Evolutionary conservation across 1,140 invertebrate species (phyloP), one percentile per base, ranked within the genome.

Genomic region (Dinothrombium tinctorium): DNA sequence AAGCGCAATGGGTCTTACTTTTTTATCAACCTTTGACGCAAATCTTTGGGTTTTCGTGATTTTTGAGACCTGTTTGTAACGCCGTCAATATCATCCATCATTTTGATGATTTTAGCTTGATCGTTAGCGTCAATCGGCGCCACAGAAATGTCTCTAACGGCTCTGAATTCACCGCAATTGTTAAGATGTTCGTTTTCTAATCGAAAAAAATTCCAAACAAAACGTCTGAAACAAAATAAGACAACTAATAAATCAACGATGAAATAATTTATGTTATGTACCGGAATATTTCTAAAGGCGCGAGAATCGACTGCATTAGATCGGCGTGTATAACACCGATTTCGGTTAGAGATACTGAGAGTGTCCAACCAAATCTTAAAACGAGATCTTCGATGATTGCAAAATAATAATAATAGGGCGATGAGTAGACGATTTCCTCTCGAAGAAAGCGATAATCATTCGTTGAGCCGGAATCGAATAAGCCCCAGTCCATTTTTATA

Each of bases 181-280:
- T 99, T 99, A 5, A 99, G 64, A 52, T 99, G 94, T 55, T 99
- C 94, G 62, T 99, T 99, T 63, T 99, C 94, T 47, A 99, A 58
- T 1, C 94, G 89, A 65, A 98, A 96, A 58, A 90, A 99, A 60
- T 99, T 99, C 94, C 94, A 99, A 26, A 99, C 73, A 63, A 99
- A 99, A 42, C 90, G 68, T 51, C 86, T n/a, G 87, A 50, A 28
- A n/a, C n/a, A n/a, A n/a, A n/a, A n/a, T n/a, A n/a, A n/a, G n/a
- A n/a, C 3, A 9, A 20, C 25, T 12, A 40, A 45, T 41, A n/a
- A n/a, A n/a, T n/a, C n/a, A n/a, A n/a, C n/a, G n/a, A n/a, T n/a
- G n/a, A n/a, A n/a, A n/a, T n/a, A n/a, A n/a, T n/a, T n/a, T n/a
- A n/a, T n/a, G n/a, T n/a, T n/a, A n/a, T n/a, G 50, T 52, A 66